phyloP scores from a whole-genome alignment of 2,797 vertebrate species.

The Poecilia velifera region DNA sequence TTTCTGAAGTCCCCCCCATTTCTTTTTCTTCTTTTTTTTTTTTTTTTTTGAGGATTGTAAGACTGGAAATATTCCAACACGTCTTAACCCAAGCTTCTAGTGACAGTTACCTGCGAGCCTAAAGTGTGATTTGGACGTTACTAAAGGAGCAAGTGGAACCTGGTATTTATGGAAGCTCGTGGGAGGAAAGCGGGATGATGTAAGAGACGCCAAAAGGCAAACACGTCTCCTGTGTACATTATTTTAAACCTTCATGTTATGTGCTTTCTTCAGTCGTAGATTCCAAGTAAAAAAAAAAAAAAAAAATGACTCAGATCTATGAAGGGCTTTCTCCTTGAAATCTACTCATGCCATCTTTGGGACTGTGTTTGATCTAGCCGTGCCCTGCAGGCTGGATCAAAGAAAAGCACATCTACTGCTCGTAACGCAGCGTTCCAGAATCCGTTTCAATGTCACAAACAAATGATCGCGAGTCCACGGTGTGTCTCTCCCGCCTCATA shows the following conservation, averaged over 20 bases:
- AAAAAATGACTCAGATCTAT: constrained; percentile 8
- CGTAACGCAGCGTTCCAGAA: constrained; percentile 30
- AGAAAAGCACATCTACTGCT: constrained; percentile 54
- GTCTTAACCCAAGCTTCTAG: constrained; percentile 11
- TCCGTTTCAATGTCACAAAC: constrained; percentile 31
- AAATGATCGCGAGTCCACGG: constrained; percentile 13
- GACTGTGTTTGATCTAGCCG: constrained; percentile 52
- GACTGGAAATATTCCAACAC: constrained; percentile 17
- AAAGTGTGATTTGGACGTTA: constrained; percentile 8
- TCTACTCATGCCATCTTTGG: constrained; percentile 49
- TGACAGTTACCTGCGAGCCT: constrained; percentile 27
- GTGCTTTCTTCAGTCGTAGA: constrained; percentile 15
- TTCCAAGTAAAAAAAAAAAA: constrained; percentile 33
- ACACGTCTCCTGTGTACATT: constrained; percentile 24
- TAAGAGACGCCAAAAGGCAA: constrained; percentile 10
- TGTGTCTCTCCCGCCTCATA: no score
- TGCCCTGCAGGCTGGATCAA: constrained; percentile 52
- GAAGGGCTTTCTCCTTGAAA: constrained; percentile 35
- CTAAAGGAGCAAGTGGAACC: neutral
- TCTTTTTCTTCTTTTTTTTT: neutral
- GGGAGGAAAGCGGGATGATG: constrained; percentile 6
- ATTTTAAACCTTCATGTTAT: constrained; percentile 19
- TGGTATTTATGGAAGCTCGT: constrained; percentile 4
- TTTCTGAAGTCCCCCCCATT: neutral
- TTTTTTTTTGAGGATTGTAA: constrained; percentile 13